Evolutionary conservation across 1,140 invertebrate genomes (phyloP).

Genomic region (Linepithema humile): DNA sequence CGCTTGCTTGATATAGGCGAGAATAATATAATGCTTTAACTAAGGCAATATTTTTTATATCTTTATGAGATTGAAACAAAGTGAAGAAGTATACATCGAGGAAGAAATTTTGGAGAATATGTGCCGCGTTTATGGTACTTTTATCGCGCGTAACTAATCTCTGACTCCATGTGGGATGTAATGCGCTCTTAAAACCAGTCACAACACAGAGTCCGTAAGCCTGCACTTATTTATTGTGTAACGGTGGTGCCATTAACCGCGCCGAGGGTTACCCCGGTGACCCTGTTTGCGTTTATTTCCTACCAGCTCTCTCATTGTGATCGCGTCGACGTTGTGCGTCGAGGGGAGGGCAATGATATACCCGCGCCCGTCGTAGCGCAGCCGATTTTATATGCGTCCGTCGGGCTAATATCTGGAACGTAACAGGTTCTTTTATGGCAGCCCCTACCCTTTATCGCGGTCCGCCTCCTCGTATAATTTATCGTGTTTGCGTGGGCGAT

Average conservation of each 20-base stretch:
- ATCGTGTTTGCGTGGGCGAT: constrained; percentile 72
- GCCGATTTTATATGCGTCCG: constrained; percentile 56
- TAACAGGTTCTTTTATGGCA: constrained; percentile 78
- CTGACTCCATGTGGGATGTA: not conserved
- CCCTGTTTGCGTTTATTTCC: constrained; percentile 52
- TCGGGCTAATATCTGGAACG: constrained; percentile 73
- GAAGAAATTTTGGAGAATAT: not conserved
- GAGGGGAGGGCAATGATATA: not conserved
- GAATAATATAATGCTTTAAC: not conserved
- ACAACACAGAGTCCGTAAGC: not conserved
- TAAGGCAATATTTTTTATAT: not conserved
- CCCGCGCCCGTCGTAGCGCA: not conserved
- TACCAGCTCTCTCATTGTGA: constrained; percentile 11
- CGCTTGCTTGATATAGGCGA: not conserved
- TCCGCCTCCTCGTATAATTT: constrained; percentile 75
- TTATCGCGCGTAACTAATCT: not conserved
- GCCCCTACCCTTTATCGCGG: constrained; percentile 37
- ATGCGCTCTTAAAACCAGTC: not conserved
- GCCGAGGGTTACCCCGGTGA: constrained; percentile 40
- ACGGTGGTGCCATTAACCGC: constrained; percentile 55
- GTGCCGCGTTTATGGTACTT: not conserved
- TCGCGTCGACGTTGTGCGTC: not conserved
- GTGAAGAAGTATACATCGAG: too few species aligned
- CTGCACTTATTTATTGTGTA: constrained; percentile 54
- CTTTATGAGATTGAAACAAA: not conserved